Evolutionary conservation across 2,113 vertebrate genomes (phyloP).

Genomic region (Trichomycterus rosablanca): DNA sequence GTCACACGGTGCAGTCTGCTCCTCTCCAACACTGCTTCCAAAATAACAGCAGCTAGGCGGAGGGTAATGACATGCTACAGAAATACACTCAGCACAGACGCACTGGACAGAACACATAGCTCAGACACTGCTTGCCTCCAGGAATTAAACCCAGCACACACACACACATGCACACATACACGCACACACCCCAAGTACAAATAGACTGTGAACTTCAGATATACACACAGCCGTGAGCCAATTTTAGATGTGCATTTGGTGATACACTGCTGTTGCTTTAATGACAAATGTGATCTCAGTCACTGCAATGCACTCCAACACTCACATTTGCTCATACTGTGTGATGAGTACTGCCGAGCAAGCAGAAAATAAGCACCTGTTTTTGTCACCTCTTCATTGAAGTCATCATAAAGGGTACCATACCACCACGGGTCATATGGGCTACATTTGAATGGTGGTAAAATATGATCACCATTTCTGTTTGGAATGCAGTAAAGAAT

Average conservation of each 20-base stretch:
- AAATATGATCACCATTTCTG: too few species aligned
- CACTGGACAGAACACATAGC: slow-evolving; percentile 6
- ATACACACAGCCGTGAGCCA: not conserved
- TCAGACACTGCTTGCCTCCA: slow-evolving; percentile 9
- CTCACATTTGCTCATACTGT: too few species aligned
- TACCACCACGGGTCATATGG: too few species aligned
- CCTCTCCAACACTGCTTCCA: slow-evolving; percentile 25
- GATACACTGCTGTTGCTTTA: too few species aligned
- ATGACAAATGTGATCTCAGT: too few species aligned
- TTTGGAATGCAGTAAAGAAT: too few species aligned
- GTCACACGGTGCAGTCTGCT: slow-evolving; percentile 39
- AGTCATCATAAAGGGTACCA: too few species aligned
- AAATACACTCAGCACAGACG: slow-evolving; percentile 31
- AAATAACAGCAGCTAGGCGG: slow-evolving; percentile 34
- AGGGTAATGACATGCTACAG: slow-evolving; percentile 40
- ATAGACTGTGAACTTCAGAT: slow-evolving; percentile 8
- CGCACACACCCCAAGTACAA: slow-evolving; percentile 12
- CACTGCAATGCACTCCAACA: too few species aligned
- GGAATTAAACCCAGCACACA: slow-evolving; percentile 28
- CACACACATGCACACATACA: slow-evolving; percentile 5
- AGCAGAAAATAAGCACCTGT: too few species aligned
- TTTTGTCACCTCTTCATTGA: too few species aligned
- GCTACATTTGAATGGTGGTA: too few species aligned
- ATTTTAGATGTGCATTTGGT: not conserved
- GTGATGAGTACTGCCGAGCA: too few species aligned